Evolutionary conservation across 2,113 vertebrate species (phyloP).

Genomic region (Candoia aspera): DNA sequence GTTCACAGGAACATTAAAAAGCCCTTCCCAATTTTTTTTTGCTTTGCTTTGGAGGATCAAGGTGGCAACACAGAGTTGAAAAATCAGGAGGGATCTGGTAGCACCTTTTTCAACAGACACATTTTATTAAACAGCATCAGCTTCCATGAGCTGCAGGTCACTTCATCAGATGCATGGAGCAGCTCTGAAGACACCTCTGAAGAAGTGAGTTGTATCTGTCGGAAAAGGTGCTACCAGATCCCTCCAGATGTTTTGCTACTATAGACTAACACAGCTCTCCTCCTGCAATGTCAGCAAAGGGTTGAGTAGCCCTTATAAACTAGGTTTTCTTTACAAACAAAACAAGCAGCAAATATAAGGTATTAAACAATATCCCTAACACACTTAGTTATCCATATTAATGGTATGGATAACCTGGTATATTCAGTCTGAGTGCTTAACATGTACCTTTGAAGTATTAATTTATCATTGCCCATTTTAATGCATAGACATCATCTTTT

Average conservation of each 20-base stretch:
- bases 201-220: not conserved
- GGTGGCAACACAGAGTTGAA: not conserved
- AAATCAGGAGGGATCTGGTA: not conserved
- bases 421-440: not conserved
- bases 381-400: not conserved
- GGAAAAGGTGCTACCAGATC: not conserved
- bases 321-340: not conserved
- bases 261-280: not conserved
- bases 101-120: not conserved
- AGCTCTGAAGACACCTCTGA: not conserved
- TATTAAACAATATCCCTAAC: not conserved
- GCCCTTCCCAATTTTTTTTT: too few species aligned
- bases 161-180: not conserved
- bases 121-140: not conserved
- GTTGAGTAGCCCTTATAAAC: not conserved
- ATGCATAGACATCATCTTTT: not conserved
- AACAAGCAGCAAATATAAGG: not conserved
- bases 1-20: not conserved
- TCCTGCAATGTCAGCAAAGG: not conserved
- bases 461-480: not conserved
- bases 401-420: not conserved
- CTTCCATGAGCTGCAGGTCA: not conserved
- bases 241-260: not conserved
- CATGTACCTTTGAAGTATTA: not conserved
- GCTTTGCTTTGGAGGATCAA: not conserved